A percentile compares a stretch with the other conserved stretches of the same genome.
These are phyloP conservation scores for Urechis unicinctus DNA, from an alignment of 2,888 invertebrate genomes.

Conservation along the genomic window DNA sequence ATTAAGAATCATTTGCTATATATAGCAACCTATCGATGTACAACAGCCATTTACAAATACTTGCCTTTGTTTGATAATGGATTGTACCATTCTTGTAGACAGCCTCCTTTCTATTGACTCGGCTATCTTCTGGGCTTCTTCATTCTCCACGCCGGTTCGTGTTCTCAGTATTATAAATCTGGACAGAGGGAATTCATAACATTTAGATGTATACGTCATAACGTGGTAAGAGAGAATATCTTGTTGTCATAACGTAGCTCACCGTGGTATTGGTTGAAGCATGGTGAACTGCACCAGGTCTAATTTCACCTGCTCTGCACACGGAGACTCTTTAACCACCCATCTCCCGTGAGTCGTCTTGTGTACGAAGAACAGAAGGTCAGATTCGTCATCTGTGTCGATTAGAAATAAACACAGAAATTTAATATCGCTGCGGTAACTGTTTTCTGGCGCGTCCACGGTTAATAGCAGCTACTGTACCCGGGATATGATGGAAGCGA, in stretches of 20 bases:
- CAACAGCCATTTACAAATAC: no score
- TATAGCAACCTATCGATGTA: no score
- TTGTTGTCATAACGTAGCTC: slow-evolving; percentile 1
- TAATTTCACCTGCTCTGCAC: slow-evolving; percentile 23
- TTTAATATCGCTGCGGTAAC: not conserved
- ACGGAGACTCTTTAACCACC: slow-evolving; percentile 6
- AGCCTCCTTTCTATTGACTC: slow-evolving; percentile 28
- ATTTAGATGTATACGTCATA: no score
- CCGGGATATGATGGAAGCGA: no score
- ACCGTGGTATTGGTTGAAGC: slow-evolving; percentile 31
- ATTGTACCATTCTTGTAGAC: slow-evolving; percentile 27
- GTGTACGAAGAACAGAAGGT: slow-evolving; percentile 29
- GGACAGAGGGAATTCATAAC: not conserved
- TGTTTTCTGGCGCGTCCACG: no score
- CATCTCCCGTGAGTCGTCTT: slow-evolving; percentile 17
- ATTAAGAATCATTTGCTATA: no score
- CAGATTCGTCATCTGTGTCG: slow-evolving; percentile 30
- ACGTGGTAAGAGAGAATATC: no score
- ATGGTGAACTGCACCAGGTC: slow-evolving; percentile 37
- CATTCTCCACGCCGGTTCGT: slow-evolving; percentile 26
- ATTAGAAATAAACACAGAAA: not conserved
- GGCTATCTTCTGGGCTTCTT: slow-evolving; percentile 26
- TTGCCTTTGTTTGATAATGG: slow-evolving; percentile 40
- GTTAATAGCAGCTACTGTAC: no score
- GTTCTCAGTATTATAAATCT: slow-evolving; percentile 41